Base-by-base conservation (phyloP, 2,797 vertebrate genomes). In the Atherinosoma microstoma region DNA sequence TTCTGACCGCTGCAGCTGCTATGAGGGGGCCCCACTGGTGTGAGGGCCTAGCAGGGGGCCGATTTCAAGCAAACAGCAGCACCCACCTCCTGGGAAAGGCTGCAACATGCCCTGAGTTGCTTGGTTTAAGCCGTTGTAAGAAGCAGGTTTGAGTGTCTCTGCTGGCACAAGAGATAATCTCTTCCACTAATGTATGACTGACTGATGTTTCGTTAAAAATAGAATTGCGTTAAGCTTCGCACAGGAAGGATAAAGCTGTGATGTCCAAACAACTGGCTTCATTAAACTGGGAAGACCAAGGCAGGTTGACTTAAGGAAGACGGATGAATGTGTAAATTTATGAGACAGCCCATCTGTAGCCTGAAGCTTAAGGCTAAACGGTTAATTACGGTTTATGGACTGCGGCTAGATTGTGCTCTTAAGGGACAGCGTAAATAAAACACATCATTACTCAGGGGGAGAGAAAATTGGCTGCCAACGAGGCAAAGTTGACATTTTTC, bases 401-500 rank as follows among this genome's bases (percentile, higher is more conserved):
- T 92, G 66, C 72, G 64, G 85, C 85, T 84, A 89, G 89, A 91
- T 92, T 92, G 92, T 90, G 80, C 82, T 92, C 83, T 91, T 93
- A 92, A 85, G 91, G 82, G 89, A 85, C 84, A 58, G 86, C 79
- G 85, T 93, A 94, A 95, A 95, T 95, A 95, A 95, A 94, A 94
- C 94, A 93, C 91, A 93, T 94, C 92, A 93, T 95, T 95, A 95
- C 88, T 91, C 88, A 60, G 70, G 79, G 85, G 58, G 54, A 63
- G 91, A 64, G 73, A 72, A 76, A 89, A 86, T 82, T 84, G 89
- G 91, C 87, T 69, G 79, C 81, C 53, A 87, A 90, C 81, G 71
- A 87, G 89, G 84, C 86, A 85, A 90, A 93, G 90, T 91, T 91
- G 93, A 94, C 92, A 96, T 96, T 96, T 96, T 96, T 96, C 84